phyloP scores from a whole-genome alignment of 2,113 vertebrate genomes.

The Xiphophorus couchianus region DNA sequence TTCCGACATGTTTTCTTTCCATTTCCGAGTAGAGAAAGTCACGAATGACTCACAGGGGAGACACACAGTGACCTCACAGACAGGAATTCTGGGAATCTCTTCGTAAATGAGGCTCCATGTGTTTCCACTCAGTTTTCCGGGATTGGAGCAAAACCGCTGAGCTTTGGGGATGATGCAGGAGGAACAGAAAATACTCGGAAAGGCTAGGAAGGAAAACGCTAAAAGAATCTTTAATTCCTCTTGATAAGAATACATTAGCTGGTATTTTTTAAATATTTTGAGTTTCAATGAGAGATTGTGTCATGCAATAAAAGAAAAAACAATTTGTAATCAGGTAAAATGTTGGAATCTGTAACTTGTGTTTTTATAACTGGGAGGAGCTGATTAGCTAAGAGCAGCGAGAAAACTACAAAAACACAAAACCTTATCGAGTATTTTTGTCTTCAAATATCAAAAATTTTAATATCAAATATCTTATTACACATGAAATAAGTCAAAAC shows the following conservation, averaged over 20 bases:
- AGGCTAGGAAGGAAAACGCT: not conserved
- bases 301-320: too few species aligned
- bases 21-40: slow-evolving; percentile 42
- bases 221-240: not conserved
- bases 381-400: too few species aligned
- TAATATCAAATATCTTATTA: too few species aligned
- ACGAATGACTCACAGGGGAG: slow-evolving; percentile 14
- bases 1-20: slow-evolving; percentile 10
- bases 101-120: slow-evolving; percentile 60
- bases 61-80: slow-evolving; percentile 59
- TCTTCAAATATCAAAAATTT: too few species aligned
- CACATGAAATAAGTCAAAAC: too few species aligned
- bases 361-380: too few species aligned
- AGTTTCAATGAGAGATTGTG: too few species aligned
- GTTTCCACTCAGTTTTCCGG: slow-evolving; percentile 63
- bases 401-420: too few species aligned
- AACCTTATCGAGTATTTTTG: too few species aligned
- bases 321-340: too few species aligned
- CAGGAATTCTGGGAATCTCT: slow-evolving; percentile 73
- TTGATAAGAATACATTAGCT: not conserved
- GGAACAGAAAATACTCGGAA: not conserved
- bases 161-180: slow-evolving; percentile 12
- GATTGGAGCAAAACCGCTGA: slow-evolving; percentile 43
- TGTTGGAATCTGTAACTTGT: too few species aligned
- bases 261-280: too few species aligned